Conservation (phyloP, 2,797 vertebrate species). For the Malacoraja senta region DNA sequence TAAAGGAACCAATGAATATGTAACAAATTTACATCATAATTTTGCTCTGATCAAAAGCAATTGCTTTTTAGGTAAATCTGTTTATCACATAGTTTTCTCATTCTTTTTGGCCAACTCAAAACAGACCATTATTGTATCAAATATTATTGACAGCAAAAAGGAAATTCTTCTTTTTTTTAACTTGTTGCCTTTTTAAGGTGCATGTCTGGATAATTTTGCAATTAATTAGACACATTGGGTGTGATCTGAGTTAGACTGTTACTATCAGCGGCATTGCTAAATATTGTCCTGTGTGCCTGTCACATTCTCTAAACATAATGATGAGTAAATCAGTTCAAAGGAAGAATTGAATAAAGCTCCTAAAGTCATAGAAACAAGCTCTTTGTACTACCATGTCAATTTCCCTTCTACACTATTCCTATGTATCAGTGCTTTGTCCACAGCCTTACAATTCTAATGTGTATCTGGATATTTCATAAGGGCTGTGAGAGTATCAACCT, state of each 20-base stretch:
- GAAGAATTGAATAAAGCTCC: neutral
- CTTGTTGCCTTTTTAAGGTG: neutral
- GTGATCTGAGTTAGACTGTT: neutral
- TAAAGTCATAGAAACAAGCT: too few relatives aligned
- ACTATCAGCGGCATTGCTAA: neutral
- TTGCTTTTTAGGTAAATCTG: neutral
- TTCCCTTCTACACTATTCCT: too few relatives aligned
- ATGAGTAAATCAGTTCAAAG: neutral
- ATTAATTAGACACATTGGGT: neutral
- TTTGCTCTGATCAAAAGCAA: neutral
- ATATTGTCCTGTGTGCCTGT: neutral
- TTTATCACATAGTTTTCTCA: neutral
- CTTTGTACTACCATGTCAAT: too few relatives aligned
- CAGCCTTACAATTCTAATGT: too few relatives aligned
- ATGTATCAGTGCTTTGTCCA: too few relatives aligned
- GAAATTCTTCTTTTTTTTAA: neutral
- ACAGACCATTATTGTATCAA: neutral
- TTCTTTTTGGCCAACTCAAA: neutral
- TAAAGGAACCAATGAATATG: neutral
- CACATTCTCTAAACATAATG: too few relatives aligned
- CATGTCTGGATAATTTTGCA: neutral
- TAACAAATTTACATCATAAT: neutral
- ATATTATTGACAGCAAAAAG: neutral
- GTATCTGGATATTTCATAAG: too few relatives aligned
- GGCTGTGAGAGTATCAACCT: too few relatives aligned